Conservation (phyloP, 2,888 invertebrate genomes). For the Acronicta psi region DNA sequence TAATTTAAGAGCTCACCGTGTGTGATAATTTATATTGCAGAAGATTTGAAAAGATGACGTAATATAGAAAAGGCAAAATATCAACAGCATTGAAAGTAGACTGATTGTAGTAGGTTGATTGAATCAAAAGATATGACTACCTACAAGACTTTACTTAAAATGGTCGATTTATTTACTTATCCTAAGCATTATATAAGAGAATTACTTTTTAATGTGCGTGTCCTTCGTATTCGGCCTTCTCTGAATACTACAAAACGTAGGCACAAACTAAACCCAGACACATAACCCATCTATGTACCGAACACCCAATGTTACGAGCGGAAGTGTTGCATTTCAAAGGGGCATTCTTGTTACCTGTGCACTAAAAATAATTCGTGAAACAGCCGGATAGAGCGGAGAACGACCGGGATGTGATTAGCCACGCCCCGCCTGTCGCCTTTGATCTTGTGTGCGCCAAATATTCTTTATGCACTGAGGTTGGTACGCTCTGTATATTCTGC, state of each 20-base stretch:
- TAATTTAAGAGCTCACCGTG: too few relatives aligned
- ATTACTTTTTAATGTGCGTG: background rate
- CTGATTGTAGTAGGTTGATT: too few relatives aligned
- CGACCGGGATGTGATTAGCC: conserved; percentile 71
- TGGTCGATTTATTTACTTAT: too few relatives aligned
- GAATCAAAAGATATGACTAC: too few relatives aligned
- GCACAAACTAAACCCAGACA: conserved; percentile 33
- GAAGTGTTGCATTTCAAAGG: conserved; percentile 87
- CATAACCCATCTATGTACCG: conserved; percentile 55
- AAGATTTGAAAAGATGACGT: too few relatives aligned
- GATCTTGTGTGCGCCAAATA: conserved; percentile 72
- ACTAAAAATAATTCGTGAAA: conserved; percentile 78
- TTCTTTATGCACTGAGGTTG: conserved; percentile 55
- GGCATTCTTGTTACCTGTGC: conserved; percentile 87
- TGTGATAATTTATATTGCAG: too few relatives aligned
- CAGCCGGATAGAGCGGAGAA: conserved; percentile 66
- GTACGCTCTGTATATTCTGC: conserved; percentile 38
- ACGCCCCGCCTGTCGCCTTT: conserved; percentile 74
- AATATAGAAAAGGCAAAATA: too few relatives aligned
- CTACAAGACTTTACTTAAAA: too few relatives aligned
- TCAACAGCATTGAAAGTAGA: too few relatives aligned
- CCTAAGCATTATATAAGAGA: background rate
- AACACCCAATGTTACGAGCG: conserved; percentile 77
- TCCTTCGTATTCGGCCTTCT: too few relatives aligned
- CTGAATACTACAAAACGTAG: conserved; percentile 30